Conservation (phyloP, 2,113 vertebrate genomes). For the Dromaius novaehollandiae region DNA sequence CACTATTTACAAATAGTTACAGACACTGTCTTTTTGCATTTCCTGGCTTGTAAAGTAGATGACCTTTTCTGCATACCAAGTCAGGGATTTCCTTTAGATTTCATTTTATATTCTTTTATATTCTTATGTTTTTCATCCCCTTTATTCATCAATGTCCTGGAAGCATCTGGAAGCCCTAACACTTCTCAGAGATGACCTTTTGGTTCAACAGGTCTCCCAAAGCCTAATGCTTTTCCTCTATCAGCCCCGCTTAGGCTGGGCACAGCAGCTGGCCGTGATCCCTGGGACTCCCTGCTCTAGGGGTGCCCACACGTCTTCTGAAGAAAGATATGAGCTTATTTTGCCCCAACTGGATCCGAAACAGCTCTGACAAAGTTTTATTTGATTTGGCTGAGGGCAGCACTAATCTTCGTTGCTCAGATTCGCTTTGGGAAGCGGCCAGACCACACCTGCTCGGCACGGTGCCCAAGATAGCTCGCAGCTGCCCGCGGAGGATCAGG, state of each 20-base stretch:
- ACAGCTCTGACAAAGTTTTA: background rate
- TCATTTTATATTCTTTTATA: background rate
- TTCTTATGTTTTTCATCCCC: background rate
- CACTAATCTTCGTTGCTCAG: background rate
- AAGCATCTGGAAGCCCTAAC: background rate
- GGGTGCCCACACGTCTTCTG: background rate
- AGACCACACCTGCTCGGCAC: background rate
- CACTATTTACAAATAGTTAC: slow-evolving; percentile 49
- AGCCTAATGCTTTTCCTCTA: background rate
- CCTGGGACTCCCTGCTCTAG: accelerated
- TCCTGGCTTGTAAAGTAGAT: background rate
- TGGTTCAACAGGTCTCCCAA: background rate
- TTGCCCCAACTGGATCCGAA: background rate
- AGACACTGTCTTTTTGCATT: background rate
- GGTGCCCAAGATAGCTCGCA: background rate
- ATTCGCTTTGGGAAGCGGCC: background rate
- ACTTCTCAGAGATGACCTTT: background rate
- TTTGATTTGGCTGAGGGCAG: background rate
- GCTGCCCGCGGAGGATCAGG: background rate
- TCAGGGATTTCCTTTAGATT: background rate
- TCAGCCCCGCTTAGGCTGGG: accelerated
- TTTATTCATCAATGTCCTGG: background rate
- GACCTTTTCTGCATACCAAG: slow-evolving; percentile 11
- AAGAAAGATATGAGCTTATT: background rate
- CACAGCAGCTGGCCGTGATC: accelerated